These are phyloP conservation scores for Rostratula benghalensis DNA, from an alignment of 2,113 vertebrate genomes.

Conservation along the genomic window DNA sequence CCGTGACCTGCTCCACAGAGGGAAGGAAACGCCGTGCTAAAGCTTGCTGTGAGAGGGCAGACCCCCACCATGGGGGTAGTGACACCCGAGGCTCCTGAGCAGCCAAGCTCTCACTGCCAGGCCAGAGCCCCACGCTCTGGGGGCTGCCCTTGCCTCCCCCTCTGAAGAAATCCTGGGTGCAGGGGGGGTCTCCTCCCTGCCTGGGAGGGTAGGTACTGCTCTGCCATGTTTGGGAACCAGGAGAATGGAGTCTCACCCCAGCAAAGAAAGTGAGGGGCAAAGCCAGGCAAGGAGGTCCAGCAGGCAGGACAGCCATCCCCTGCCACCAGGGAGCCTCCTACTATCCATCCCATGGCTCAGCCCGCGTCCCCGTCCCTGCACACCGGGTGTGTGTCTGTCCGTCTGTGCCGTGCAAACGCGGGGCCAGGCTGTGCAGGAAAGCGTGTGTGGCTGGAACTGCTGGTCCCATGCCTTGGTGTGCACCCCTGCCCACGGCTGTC, in stretches of 20 bases:
- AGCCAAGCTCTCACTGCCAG: not conserved
- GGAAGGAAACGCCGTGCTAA: not conserved
- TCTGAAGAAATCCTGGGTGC: not conserved
- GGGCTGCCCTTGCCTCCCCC: too few species aligned
- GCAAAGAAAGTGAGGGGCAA: not conserved
- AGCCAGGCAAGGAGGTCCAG: not conserved
- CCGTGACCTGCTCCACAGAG: rapidly evolving
- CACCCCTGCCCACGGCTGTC: not conserved
- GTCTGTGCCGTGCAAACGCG: rapidly evolving
- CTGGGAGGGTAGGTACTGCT: not conserved
- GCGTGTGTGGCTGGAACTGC: not conserved
- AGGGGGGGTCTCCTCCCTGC: not conserved
- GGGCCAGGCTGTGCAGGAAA: not conserved
- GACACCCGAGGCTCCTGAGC: rapidly evolving
- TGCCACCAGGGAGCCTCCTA: too few species aligned
- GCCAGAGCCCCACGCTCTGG: rapidly evolving
- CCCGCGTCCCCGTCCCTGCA: rapidly evolving
- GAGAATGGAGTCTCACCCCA: not conserved
- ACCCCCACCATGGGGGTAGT: not conserved
- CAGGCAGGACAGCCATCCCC: rapidly evolving
- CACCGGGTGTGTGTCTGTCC: rapidly evolving
- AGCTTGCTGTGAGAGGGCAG: rapidly evolving
- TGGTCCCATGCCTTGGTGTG: rapidly evolving
- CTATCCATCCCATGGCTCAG: not conserved
- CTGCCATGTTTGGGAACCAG: not conserved